Evolutionary conservation across 2,888 invertebrate genomes (phyloP).

Genomic region (Ochropacha duplaris): DNA sequence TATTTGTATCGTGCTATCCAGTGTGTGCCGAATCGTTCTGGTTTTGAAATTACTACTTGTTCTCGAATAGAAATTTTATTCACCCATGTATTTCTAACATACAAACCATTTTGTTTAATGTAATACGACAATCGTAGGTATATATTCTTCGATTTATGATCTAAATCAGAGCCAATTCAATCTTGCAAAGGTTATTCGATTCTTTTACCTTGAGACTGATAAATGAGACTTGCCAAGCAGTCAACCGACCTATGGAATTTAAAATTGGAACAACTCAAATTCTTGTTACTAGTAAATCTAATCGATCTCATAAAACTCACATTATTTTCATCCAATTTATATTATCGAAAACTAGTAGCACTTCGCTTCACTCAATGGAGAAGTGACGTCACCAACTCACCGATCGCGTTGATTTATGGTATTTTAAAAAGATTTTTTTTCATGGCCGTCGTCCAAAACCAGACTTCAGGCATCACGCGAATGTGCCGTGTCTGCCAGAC

Average conservation of each 20-base stretch:
- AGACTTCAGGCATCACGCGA: conserved; percentile 43
- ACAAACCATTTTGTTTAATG: neutral
- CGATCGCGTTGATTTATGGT: conserved; percentile 44
- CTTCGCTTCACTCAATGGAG: conserved; percentile 39
- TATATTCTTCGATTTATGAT: neutral
- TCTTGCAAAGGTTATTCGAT: neutral
- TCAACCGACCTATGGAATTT: neutral
- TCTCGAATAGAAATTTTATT: neutral
- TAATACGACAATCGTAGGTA: neutral
- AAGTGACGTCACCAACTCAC: conserved; percentile 41
- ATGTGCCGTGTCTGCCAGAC: conserved; percentile 28
- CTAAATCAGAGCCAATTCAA: neutral
- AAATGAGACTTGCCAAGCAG: neutral
- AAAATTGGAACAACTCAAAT: no score
- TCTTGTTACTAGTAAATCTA: neutral
- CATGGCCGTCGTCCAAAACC: conserved; percentile 48
- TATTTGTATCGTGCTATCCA: neutral
- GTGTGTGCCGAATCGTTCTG: neutral
- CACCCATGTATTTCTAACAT: no score
- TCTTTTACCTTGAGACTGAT: neutral
- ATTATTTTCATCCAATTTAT: neutral
- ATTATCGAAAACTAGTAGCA: conserved; percentile 24
- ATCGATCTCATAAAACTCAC: neutral
- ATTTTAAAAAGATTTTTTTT: conserved; percentile 46
- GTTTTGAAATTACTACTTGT: conserved; percentile 4